Conservation (phyloP, 2,113 vertebrate genomes). For the Rhadina sibilatrix region DNA sequence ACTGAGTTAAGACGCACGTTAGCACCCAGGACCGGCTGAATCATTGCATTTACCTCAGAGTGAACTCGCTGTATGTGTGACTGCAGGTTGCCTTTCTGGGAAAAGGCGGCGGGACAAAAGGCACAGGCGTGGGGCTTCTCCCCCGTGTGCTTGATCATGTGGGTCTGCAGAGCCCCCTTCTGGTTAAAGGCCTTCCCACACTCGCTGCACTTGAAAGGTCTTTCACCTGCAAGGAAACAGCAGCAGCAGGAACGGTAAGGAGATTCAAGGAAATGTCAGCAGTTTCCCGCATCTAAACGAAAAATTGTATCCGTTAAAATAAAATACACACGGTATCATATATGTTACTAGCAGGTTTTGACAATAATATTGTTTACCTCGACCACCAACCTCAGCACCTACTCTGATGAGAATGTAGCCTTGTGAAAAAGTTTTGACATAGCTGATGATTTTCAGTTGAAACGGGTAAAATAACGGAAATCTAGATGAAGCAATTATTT, state of each 20-base stretch:
- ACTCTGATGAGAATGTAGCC: background rate
- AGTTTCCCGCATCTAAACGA: background rate
- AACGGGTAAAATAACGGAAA: background rate
- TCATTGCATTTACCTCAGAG: conserved; percentile 84
- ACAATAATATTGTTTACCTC: background rate
- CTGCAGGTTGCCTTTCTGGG: conserved; percentile 97
- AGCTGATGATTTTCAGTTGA: background rate
- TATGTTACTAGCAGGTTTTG: background rate
- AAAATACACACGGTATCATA: background rate
- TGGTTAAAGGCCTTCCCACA: conserved; percentile 98
- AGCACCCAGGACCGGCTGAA: background rate
- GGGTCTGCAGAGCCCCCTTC: conserved; percentile 98
- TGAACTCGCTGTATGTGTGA: conserved; percentile 97
- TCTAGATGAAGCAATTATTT: background rate
- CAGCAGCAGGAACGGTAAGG: background rate
- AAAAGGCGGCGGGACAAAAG: conserved; percentile 96
- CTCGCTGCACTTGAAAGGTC: conserved; percentile 90
- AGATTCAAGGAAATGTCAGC: background rate
- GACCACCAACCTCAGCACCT: background rate
- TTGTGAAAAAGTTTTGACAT: background rate
- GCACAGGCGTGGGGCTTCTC: conserved; percentile 96
- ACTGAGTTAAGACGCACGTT: background rate
- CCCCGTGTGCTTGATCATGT: conserved; percentile 96
- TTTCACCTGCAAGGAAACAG: conserved; percentile 79
- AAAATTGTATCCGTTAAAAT: background rate